phyloP scores from a whole-genome alignment of 2,888 invertebrate genomes.

The Loripinus fragilis region DNA sequence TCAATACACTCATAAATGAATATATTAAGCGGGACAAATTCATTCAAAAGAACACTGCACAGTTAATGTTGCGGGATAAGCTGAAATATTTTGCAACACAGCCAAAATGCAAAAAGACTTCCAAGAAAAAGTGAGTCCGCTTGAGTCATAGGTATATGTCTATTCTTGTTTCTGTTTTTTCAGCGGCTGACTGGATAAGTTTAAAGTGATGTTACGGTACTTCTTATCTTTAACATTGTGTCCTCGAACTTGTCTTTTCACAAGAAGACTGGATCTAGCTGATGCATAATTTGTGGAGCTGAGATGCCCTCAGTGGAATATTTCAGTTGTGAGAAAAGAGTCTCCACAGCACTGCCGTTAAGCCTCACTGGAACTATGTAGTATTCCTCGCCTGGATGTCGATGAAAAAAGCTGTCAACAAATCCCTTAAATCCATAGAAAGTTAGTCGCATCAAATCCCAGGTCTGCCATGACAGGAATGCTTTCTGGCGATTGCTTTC shows the following conservation, averaged over 20 bases:
- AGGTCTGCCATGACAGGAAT: no score
- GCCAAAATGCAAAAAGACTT: no score
- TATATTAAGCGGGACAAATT: background rate
- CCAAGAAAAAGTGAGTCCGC: no score
- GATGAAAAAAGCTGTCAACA: background rate
- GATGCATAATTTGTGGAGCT: slow-evolving; percentile 10
- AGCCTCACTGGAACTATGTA: background rate
- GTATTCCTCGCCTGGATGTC: background rate
- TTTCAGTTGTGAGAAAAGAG: background rate
- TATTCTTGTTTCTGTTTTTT: background rate
- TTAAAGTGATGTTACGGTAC: background rate
- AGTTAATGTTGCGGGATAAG: background rate
- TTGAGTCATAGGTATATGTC: background rate
- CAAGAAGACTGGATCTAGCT: background rate
- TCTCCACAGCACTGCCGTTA: slow-evolving; percentile 1
- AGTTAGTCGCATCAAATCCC: no score
- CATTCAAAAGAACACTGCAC: background rate
- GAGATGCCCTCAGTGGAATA: background rate
- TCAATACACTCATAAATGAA: background rate
- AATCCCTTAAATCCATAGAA: no score
- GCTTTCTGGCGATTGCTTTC: no score
- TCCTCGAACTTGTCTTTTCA: background rate
- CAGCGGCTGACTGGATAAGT: background rate
- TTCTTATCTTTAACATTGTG: slow-evolving; percentile 2
- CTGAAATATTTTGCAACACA: background rate